phyloP scores from a whole-genome alignment of 2,888 invertebrate species.

The Melanargia galathea region DNA sequence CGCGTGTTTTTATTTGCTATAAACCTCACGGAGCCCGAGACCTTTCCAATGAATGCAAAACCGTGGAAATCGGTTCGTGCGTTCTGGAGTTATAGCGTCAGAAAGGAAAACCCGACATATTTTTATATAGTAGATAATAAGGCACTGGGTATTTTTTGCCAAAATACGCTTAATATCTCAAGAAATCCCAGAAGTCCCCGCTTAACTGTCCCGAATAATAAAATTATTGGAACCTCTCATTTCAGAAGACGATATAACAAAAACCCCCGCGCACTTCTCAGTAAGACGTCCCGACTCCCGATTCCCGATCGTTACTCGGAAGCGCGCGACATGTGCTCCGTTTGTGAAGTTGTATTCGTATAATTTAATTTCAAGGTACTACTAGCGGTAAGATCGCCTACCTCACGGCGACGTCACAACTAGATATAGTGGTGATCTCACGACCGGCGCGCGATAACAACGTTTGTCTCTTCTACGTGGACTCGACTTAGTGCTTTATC shows the following conservation, averaged over 20 bases:
- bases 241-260: neutral
- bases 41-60: too few relatives aligned
- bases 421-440: constrained; percentile 79
- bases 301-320: constrained; percentile 10
- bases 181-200: neutral
- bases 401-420: constrained; percentile 62
- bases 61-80: too few relatives aligned
- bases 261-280: neutral
- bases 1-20: too few relatives aligned
- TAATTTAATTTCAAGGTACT: constrained; percentile 32
- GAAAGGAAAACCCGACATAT: too few relatives aligned
- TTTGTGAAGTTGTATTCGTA: neutral
- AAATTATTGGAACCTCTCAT: neutral
- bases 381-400: constrained; percentile 39
- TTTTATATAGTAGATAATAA: too few relatives aligned
- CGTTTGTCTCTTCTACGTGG: constrained; percentile 46
- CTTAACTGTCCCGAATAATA: neutral
- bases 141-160: too few relatives aligned
- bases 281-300: constrained; percentile 1
- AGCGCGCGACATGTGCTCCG: neutral
- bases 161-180: too few relatives aligned
- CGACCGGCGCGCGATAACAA: constrained; percentile 57
- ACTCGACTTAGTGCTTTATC: constrained; percentile 23
- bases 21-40: too few relatives aligned
- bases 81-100: too few relatives aligned